A percentile compares a stretch with the other conserved stretches of the same genome.
Conservation (phyloP, 2,113 vertebrate genomes). For the Syrrhaptes paradoxus region DNA sequence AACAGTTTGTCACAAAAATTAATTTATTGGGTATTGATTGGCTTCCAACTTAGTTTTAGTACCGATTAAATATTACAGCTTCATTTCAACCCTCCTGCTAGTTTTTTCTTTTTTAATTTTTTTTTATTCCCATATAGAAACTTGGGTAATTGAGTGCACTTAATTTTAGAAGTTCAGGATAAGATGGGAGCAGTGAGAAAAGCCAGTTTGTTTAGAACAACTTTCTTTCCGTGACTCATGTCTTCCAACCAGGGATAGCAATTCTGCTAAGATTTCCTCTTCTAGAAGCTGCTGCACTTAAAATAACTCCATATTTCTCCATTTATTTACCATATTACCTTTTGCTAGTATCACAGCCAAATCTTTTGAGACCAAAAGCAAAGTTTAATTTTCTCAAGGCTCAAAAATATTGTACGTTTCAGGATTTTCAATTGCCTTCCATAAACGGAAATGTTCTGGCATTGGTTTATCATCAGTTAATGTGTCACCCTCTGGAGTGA, state of each 20-base stretch:
- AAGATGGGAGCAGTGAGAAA: background rate
- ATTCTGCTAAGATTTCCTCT: background rate
- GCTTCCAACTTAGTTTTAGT: conserved; percentile 57
- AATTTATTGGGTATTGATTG: conserved; percentile 64
- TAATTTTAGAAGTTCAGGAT: background rate
- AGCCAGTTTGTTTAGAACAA: background rate
- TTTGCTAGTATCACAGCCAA: background rate
- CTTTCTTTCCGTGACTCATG: background rate
- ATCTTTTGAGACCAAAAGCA: conserved; percentile 24
- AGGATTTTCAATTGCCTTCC: background rate
- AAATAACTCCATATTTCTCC: background rate
- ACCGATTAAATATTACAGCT: conserved; percentile 32
- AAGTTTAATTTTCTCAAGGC: background rate
- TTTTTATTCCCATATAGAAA: background rate
- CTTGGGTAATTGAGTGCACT: background rate
- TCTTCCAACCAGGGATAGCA: background rate
- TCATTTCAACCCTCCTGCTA: background rate
- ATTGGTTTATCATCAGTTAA: background rate
- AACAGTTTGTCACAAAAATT: conserved; percentile 49
- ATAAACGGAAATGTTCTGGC: background rate
- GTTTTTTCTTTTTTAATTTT: background rate
- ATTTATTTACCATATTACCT: background rate
- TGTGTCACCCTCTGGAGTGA: background rate
- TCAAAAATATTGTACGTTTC: background rate
- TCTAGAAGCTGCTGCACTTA: background rate